phyloP scores from a whole-genome alignment of 2,797 vertebrate species.

The Halcyon leucocephala region DNA sequence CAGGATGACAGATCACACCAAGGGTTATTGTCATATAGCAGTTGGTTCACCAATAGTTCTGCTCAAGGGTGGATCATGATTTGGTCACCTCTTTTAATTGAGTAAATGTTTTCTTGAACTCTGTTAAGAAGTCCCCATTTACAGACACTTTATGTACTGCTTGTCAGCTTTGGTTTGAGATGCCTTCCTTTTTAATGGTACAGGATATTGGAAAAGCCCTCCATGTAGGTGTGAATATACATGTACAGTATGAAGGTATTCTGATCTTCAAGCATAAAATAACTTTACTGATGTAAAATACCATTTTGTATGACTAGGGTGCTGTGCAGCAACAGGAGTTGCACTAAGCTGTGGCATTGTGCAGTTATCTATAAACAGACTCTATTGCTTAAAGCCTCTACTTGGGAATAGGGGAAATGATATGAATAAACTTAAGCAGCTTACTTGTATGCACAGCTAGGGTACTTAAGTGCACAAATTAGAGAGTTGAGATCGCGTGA shows the following conservation, averaged over 20 bases:
- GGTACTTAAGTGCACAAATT: neutral
- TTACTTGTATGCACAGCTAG: neutral
- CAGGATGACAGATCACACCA: neutral
- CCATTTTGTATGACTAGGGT: neutral
- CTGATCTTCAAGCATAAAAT: neutral
- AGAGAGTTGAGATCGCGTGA: accelerated
- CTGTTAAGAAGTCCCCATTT: neutral
- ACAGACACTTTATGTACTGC: neutral
- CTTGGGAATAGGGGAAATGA: neutral
- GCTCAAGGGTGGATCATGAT: neutral
- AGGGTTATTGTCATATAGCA: neutral
- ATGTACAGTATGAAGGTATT: neutral
- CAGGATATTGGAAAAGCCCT: neutral
- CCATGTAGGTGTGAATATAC: neutral
- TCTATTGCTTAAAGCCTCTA: neutral
- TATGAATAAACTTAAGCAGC: neutral
- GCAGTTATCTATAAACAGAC: neutral
- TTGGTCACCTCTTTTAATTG: neutral
- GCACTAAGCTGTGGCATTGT: neutral
- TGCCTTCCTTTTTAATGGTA: neutral
- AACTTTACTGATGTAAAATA: neutral
- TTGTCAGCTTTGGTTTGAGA: neutral
- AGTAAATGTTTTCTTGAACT: neutral
- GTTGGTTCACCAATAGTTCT: neutral
- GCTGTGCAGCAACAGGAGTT: neutral